phyloP scores from a whole-genome alignment of 2,888 invertebrate species.

The Amphipyra tragopoginis region DNA sequence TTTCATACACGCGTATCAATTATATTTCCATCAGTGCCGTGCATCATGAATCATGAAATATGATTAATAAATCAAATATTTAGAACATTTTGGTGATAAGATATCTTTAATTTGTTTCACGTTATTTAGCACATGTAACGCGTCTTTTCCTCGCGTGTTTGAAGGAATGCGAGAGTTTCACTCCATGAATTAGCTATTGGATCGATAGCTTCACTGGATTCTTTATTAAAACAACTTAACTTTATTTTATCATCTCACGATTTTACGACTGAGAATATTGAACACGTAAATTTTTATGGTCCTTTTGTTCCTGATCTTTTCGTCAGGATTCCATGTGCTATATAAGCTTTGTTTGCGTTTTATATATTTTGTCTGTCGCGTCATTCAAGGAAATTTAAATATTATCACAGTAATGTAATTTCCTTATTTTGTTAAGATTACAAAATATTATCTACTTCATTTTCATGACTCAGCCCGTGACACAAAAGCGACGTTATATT shows the following conservation, averaged over 20 bases:
- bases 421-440: no score
- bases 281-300: slow-evolving; percentile 17
- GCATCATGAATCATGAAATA: slow-evolving; percentile 7
- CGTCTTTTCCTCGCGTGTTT: slow-evolving; percentile 38
- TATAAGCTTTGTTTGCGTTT: neutral
- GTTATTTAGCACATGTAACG: slow-evolving; percentile 18
- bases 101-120: slow-evolving; percentile 29
- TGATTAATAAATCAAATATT: slow-evolving; percentile 27
- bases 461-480: no score
- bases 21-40: neutral
- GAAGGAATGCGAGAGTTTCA: slow-evolving; percentile 48
- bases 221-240: slow-evolving; percentile 27
- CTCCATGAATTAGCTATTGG: slow-evolving; percentile 45
- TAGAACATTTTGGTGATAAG: slow-evolving; percentile 29
- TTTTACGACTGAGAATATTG: slow-evolving; percentile 29
- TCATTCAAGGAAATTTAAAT: no score
- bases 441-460: no score
- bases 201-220: slow-evolving; percentile 36
- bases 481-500: no score
- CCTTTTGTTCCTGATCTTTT: slow-evolving; percentile 5
- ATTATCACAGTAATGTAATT: no score
- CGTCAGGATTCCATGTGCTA: neutral
- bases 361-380: no score
- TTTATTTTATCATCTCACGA: slow-evolving; percentile 26
- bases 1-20: neutral